Conservation (phyloP, 2,888 invertebrate species). For the Heliconius charithonia region DNA sequence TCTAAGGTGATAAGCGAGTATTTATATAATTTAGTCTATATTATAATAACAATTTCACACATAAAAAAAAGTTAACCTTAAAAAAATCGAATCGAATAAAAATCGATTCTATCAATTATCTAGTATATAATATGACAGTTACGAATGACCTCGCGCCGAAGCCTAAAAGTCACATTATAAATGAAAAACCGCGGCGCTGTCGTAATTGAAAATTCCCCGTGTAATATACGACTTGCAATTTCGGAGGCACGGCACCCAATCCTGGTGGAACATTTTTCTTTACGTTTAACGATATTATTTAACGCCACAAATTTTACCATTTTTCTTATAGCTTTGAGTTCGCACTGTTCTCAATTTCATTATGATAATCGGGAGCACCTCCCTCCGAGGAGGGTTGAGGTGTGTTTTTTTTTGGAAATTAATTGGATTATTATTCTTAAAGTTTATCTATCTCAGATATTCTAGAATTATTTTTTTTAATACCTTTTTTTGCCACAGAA, state of each 20-base stretch:
- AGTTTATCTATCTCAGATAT: background rate
- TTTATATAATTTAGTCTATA: too few species aligned
- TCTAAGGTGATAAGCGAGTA: too few species aligned
- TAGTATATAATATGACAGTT: constrained; percentile 58
- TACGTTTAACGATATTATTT: constrained; percentile 81
- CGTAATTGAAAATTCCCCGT: constrained; percentile 83
- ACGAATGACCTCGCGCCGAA: constrained; percentile 75
- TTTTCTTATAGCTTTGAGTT: constrained; percentile 69
- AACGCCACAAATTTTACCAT: constrained; percentile 80
- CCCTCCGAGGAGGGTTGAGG: constrained; percentile 40
- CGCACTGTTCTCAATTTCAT: constrained; percentile 73
- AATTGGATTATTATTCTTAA: constrained; percentile 36
- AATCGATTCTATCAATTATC: constrained; percentile 38
- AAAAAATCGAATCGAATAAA: background rate
- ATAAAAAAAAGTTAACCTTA: background rate
- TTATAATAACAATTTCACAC: too few species aligned
- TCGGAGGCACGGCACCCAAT: constrained; percentile 67
- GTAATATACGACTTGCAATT: constrained; percentile 83
- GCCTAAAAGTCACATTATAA: constrained; percentile 82
- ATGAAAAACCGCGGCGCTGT: constrained; percentile 83
- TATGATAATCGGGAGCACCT: constrained; percentile 78
- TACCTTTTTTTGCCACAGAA: too few species aligned
- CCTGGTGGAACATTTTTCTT: constrained; percentile 77
- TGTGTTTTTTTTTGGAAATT: constrained; percentile 32
- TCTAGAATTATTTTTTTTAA: background rate